Base-by-base conservation (phyloP, 2,888 invertebrate genomes). In the Meganola albula region DNA sequence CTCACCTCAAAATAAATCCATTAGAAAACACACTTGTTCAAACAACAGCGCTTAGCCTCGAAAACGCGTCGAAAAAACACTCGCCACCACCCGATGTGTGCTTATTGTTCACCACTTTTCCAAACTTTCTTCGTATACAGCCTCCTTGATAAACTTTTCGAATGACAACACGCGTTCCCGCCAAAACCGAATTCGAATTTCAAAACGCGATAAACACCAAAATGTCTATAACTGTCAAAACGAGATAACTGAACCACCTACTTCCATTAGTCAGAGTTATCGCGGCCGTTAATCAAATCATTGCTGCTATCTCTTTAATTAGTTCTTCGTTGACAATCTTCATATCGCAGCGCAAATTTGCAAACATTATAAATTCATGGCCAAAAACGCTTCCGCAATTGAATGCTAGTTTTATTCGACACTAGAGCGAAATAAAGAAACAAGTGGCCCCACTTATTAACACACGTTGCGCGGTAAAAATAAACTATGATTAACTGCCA, bases 21-120 rank as follows among this genome's bases (percentile, higher is more conserved):
- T 85, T 85, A 85, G 85, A 85, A 85, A 84, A 85, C 84, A 85
- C 85, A 85, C 83, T 85, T 84, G 85, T 85, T 84, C 83, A 85
- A 85, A 85, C 84, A 85, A 78, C 82, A 84, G 76, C 84, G 84
- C 82, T 83, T 80, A 84, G 83, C 84, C 84, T 84, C 84, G 84
- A 83, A 85, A 83, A 82, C 80, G 78, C 80, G 80, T 80, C 80
- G 82, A 84, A 85, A 85, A 84, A 85, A 84, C 80, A 83, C 79
- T 77, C 69, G 76, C 68, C 61, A 67, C 65, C 74, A 76, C 74
- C 74, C 69, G 63, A 69, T 77, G 79, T 80, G 67, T 82, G 57
- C 66, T 75, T 67, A 76, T 78, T 79, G 78, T 80, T 79, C 74
- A 72, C 3, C 7, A 20, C 20, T 20, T n/a, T n/a, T n/a, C n/a